These are phyloP conservation scores for Scaptomyza flava DNA, from an alignment of 2,888 invertebrate species.

Conservation along the genomic window DNA sequence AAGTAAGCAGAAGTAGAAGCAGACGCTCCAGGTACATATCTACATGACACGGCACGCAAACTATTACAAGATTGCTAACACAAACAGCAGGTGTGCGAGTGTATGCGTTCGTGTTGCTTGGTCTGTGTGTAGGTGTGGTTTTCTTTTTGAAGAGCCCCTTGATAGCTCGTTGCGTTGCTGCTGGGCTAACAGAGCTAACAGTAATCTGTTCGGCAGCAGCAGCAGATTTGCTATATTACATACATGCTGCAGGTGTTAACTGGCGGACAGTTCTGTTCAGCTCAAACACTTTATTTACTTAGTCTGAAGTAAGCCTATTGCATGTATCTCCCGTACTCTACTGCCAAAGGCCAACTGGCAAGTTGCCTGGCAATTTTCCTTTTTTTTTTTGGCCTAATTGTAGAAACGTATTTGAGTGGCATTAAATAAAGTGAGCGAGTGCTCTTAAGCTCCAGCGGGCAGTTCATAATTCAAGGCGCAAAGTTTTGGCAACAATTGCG, in stretches of 20 bases:
- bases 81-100: constrained; percentile 40
- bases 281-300: constrained; percentile 30
- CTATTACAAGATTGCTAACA: constrained; percentile 52
- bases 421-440: constrained; percentile 50
- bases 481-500: constrained; percentile 73
- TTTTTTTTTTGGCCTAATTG: constrained; percentile 53
- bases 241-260: constrained; percentile 63
- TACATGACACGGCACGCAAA: constrained; percentile 38
- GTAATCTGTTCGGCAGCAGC: constrained; percentile 58
- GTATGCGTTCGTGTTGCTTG: constrained; percentile 12
- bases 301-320: constrained; percentile 25
- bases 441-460: constrained; percentile 39
- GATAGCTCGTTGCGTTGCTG: constrained; percentile 57
- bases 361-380: constrained; percentile 25
- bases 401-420: constrained; percentile 54
- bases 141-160: constrained; percentile 67
- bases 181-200: constrained; percentile 22
- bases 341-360: background rate
- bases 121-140: constrained; percentile 25
- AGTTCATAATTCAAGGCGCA: constrained; percentile 70
- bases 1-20: constrained; percentile 64
- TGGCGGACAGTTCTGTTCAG: constrained; percentile 25
- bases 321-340: background rate
- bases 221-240: constrained; percentile 1
- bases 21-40: constrained; percentile 7